phyloP scores from a whole-genome alignment of 2,888 invertebrate genomes.

The Conops quadrifasciatus region DNA sequence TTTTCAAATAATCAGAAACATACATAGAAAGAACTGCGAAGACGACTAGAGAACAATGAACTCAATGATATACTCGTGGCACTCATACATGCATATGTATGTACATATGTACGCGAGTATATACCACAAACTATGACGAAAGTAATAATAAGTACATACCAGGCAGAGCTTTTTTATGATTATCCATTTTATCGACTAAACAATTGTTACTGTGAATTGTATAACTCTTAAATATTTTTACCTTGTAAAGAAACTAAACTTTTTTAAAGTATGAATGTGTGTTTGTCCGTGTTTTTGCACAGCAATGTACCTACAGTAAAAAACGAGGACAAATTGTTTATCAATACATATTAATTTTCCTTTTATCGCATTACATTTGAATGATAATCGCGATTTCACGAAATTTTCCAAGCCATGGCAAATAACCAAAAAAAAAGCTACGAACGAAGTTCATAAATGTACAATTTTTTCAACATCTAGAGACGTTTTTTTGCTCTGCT shows the following conservation, averaged over 20 bases:
- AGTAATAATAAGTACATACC: background rate
- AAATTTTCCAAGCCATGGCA: background rate
- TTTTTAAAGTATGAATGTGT: no score
- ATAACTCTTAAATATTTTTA: background rate
- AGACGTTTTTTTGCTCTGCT: no score
- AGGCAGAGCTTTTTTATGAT: background rate
- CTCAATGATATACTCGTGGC: no score
- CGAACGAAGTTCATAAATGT: background rate
- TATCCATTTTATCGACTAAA: constrained; percentile 14
- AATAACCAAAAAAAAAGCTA: background rate
- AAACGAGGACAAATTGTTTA: background rate
- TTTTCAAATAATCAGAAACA: no score
- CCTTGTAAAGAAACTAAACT: background rate
- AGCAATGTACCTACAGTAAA: no score
- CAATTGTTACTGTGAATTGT: constrained; percentile 1
- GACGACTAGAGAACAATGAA: no score
- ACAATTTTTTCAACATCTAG: no score
- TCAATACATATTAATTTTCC: background rate
- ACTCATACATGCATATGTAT: no score
- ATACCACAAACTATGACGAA: background rate
- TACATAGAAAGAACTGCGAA: no score
- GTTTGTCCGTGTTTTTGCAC: no score
- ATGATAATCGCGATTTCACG: background rate
- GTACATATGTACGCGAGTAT: no score
- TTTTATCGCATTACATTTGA: background rate